Percentiles rank a stretch among this genome's conserved stretches.
phyloP scores from a whole-genome alignment of 2,113 vertebrate species.

The Ptychochromis oligacanthus region DNA sequence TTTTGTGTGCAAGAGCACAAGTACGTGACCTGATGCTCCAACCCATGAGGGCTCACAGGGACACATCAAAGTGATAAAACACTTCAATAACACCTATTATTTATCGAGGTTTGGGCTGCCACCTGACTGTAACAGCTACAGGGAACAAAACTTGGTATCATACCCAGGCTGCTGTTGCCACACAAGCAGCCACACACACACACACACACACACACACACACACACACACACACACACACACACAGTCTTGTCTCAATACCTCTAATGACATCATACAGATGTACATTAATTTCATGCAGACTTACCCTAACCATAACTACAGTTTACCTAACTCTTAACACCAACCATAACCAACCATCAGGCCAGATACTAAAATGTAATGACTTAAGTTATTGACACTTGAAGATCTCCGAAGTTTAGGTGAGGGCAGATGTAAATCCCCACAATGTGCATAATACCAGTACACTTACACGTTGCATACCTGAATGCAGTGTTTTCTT shows the following conservation, averaged over 20 bases:
- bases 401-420: neutral
- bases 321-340: neutral
- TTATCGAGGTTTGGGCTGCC: neutral
- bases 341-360: neutral
- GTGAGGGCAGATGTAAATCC: neutral
- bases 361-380: neutral
- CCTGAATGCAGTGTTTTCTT: neutral
- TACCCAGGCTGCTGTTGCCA: neutral
- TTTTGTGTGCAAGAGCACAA: neutral
- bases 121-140: slow-evolving; percentile 43
- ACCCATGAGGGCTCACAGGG: slow-evolving; percentile 13
- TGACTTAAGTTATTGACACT: neutral
- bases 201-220: neutral
- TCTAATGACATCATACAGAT: neutral
- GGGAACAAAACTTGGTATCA: slow-evolving; percentile 13
- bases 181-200: neutral
- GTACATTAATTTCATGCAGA: neutral
- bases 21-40: slow-evolving; percentile 24
- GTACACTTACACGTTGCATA: neutral
- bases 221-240: neutral
- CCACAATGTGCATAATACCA: neutral
- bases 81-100: slow-evolving; percentile 40
- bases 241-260: neutral
- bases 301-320: neutral
- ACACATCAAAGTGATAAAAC: slow-evolving; percentile 31